Evolutionary conservation across 1,140 invertebrate genomes (phyloP), one percentile per base, ranked within the genome.

Genomic region (Zaprionus davidi): DNA sequence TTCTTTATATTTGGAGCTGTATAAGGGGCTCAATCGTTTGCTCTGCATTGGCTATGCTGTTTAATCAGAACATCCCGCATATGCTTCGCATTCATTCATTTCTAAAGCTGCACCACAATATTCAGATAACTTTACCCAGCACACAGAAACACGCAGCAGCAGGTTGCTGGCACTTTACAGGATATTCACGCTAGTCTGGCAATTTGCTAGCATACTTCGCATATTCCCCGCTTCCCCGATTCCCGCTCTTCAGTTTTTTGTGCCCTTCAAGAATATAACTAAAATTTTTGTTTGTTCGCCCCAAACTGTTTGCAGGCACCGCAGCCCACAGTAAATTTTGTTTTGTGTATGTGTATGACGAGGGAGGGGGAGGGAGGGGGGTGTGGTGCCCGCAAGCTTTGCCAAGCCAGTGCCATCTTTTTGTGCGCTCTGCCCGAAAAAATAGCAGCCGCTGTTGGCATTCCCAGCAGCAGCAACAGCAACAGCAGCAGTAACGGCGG

Each of bases 361-460:
- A 0, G 20, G 20, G 0, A 49, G 20, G 4, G 20, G 46, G 17
- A 15, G 2, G 24, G 13, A 2, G 1, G 13, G 20, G 3, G 13
- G 13, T 5, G 24, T 17, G 17, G 49, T 26, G 26, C 53, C 73
- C 67, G 58, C 59, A 74, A 56, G 64, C 20, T 53, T 68, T 74
- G 20, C 36, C 36, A 12, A 46, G 20, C 60, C 17, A 66, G 62
- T 63, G 62, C 36, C 63, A 55, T 60, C 63, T 41, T 71, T 57
- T 38, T 57, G 51, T 31, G 31, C 53, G 41, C 60, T 66, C 20
- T 55, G 65, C 22, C 49, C 58, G 36, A 70, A 72, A 73, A 72
- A 76, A 60, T 68, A 68, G 55, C 71, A 73, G 36, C 71, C 34
- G 71, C 63, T 77, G 76, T 69, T 78, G 64, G 67, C 58, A 62